Evolutionary conservation across 2,888 invertebrate genomes (phyloP).

Genomic region (Tholera decimalis): DNA sequence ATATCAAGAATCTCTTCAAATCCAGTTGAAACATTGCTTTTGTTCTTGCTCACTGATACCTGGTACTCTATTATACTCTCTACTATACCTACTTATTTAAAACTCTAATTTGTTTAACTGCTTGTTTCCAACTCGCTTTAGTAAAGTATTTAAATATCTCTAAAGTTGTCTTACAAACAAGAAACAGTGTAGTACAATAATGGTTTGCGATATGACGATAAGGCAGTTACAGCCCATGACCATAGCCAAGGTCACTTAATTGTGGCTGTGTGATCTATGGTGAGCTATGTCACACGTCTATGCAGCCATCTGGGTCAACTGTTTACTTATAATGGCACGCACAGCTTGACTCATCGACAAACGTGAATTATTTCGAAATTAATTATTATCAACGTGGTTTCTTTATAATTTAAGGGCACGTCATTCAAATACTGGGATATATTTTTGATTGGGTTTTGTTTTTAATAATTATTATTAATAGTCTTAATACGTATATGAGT

Average conservation of each 20-base stretch:
- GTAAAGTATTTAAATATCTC: slow-evolving; percentile 5
- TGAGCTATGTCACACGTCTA: slow-evolving; percentile 29
- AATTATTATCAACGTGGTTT: slow-evolving; percentile 52
- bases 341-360: slow-evolving; percentile 74
- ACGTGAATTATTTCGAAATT: slow-evolving; percentile 72
- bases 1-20: too few relatives aligned
- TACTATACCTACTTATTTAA: not conserved
- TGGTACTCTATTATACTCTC: too few relatives aligned
- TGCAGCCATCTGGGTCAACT: slow-evolving; percentile 79
- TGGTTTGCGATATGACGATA: slow-evolving; percentile 49
- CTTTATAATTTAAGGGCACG: slow-evolving; percentile 54
- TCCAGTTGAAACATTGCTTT: not conserved
- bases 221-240: slow-evolving; percentile 44
- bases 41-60: not conserved
- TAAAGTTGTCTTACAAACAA: slow-evolving; percentile 18
- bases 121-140: not conserved
- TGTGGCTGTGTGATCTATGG: slow-evolving; percentile 51
- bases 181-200: slow-evolving; percentile 34
- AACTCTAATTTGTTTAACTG: not conserved
- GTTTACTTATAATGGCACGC: slow-evolving; percentile 77
- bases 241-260: slow-evolving; percentile 56
- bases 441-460: slow-evolving; percentile 16
- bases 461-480: not conserved
- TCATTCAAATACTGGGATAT: slow-evolving; percentile 51
- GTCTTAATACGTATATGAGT: not conserved